These are phyloP conservation scores for Pachypanchax playfairii DNA, from an alignment of 2,113 vertebrate species.

Conservation along the genomic window DNA sequence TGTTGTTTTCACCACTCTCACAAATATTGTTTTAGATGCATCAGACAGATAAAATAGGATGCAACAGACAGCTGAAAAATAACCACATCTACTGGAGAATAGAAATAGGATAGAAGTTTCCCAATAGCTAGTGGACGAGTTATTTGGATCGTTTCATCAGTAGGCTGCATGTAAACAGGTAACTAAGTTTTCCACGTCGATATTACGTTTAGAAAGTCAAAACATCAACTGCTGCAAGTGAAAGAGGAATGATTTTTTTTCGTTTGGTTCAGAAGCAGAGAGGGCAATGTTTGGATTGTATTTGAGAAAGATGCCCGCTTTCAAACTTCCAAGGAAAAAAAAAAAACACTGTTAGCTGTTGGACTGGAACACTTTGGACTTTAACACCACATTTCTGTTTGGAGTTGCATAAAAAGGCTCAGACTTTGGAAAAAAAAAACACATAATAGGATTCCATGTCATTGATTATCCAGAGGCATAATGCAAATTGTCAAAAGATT, in stretches of 20 bases:
- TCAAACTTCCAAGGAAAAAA: too few relatives aligned
- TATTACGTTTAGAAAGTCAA: background rate
- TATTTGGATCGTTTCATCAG: too few relatives aligned
- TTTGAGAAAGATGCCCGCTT: too few relatives aligned
- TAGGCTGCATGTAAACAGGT: too few relatives aligned
- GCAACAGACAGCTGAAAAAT: background rate
- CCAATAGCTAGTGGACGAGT: background rate
- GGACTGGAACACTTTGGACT: too few relatives aligned
- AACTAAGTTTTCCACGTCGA: background rate
- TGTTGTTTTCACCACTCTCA: background rate
- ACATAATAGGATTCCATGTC: too few relatives aligned
- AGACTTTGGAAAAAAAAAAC: too few relatives aligned
- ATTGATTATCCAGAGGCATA: background rate
- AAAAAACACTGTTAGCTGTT: too few relatives aligned
- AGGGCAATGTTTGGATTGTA: background rate
- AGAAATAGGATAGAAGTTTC: background rate
- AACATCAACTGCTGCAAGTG: background rate
- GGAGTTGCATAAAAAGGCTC: too few relatives aligned
- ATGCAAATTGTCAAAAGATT: background rate
- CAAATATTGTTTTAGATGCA: background rate
- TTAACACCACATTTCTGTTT: too few relatives aligned
- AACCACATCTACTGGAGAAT: background rate
- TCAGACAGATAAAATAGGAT: background rate
- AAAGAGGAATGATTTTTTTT: background rate
- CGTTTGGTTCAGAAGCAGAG: background rate